These are phyloP conservation scores for Psophia crepitans DNA, from an alignment of 2,113 vertebrate genomes.

Conservation along the genomic window DNA sequence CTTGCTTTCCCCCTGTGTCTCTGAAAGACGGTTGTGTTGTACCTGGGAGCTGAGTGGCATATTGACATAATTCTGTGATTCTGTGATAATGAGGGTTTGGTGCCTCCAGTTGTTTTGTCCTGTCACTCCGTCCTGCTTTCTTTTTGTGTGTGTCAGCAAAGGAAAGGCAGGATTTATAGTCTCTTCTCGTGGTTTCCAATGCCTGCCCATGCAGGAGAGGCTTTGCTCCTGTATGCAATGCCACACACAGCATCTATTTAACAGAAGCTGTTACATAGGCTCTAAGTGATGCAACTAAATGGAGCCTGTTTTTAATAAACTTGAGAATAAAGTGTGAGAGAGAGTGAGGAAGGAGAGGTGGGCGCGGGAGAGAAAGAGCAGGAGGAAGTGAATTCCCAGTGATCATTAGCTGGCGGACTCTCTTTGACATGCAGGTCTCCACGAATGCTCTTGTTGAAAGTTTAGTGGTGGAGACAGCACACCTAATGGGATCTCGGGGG, in stretches of 20 bases:
- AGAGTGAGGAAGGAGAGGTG: background rate
- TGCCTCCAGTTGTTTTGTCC: background rate
- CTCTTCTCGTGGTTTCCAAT: fast-evolving
- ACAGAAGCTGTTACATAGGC: background rate
- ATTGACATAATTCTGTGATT: no score
- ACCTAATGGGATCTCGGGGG: slow-evolving; percentile 61
- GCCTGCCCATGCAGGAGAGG: background rate
- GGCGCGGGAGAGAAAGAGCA: background rate
- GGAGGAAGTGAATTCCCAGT: background rate
- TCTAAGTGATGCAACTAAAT: background rate
- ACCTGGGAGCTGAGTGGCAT: background rate
- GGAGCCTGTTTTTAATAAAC: slow-evolving; percentile 20
- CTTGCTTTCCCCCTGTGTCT: background rate
- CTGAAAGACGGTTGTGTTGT: background rate
- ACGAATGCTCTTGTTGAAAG: background rate
- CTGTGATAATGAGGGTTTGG: background rate
- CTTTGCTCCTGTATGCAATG: background rate
- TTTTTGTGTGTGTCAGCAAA: background rate
- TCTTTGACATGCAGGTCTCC: slow-evolving; percentile 21
- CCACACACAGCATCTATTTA: background rate
- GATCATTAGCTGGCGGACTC: slow-evolving; percentile 6
- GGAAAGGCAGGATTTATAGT: background rate
- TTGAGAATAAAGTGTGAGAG: background rate
- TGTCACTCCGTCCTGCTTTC: background rate
- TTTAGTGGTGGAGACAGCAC: slow-evolving; percentile 22